A percentile compares a stretch with the other conserved stretches of the same genome.
Conservation (phyloP, 1,140 invertebrate species). For the Dryas iulia region DNA sequence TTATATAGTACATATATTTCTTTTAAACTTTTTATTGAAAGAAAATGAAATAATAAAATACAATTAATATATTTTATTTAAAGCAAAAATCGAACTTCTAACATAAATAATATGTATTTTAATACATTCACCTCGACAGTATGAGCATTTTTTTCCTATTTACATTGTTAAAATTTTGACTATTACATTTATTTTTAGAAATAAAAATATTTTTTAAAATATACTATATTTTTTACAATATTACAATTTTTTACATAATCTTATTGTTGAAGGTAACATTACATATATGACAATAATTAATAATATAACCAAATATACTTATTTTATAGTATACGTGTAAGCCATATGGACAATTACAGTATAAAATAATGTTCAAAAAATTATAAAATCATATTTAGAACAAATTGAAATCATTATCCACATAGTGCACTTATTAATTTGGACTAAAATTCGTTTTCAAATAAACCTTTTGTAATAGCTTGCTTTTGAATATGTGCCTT, state of each 20-base stretch:
- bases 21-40: neutral
- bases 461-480: no score
- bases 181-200: conserved; percentile 13
- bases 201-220: conserved; percentile 29
- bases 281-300: neutral
- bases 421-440: no score
- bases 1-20: neutral
- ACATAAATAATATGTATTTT: neutral
- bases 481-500: no score
- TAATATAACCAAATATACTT: neutral
- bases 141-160: conserved; percentile 28
- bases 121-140: neutral
- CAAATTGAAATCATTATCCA: no score
- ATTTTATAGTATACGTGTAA: no score
- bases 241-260: conserved; percentile 14
- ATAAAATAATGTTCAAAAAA: no score
- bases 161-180: conserved; percentile 24
- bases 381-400: no score
- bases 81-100: neutral
- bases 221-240: conserved; percentile 22
- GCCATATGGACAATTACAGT: no score
- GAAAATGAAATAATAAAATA: neutral
- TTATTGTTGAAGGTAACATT: conserved; percentile 26
- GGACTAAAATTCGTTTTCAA: no score
- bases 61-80: neutral